A percentile compares a stretch with the other conserved stretches of the same genome.
Conservation (phyloP, 1,140 invertebrate genomes). For the Pachypeltis micranthus region DNA sequence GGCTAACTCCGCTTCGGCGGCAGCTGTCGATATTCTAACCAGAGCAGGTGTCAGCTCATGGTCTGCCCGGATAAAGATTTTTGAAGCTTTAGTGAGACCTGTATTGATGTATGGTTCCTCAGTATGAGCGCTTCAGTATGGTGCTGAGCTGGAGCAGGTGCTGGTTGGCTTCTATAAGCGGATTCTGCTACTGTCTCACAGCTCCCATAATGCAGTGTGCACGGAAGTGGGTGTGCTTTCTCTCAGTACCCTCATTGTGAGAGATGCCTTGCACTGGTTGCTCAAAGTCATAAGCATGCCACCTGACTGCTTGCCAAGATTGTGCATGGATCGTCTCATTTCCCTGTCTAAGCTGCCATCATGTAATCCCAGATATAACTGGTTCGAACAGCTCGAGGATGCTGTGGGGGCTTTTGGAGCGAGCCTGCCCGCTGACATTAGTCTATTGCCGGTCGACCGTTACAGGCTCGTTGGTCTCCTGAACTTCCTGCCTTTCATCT, state of each 20-base stretch:
- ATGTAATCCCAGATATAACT: too few species aligned
- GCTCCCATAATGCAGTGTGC: background rate
- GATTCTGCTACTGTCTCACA: background rate
- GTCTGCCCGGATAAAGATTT: background rate
- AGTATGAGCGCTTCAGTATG: background rate
- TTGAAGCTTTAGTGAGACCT: background rate
- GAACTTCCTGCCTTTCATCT: too few species aligned
- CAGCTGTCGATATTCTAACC: background rate
- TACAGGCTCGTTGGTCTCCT: too few species aligned
- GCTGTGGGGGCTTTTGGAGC: too few species aligned
- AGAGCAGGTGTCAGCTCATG: background rate
- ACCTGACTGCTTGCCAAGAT: background rate
- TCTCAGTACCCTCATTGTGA: background rate
- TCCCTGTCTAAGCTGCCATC: too few species aligned
- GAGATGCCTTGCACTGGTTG: background rate
- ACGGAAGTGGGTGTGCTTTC: background rate
- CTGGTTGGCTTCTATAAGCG: slow-evolving; percentile 6
- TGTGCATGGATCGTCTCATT: too few species aligned
- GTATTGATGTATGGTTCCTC: background rate
- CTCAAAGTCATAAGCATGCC: background rate
- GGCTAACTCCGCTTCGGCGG: background rate
- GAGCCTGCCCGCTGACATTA: too few species aligned
- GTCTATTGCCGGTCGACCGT: too few species aligned
- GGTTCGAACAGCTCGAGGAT: too few species aligned
- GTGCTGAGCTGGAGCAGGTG: background rate